Evolutionary conservation across 2,888 invertebrate species (phyloP).

Genomic region (Lepidonotus clava): DNA sequence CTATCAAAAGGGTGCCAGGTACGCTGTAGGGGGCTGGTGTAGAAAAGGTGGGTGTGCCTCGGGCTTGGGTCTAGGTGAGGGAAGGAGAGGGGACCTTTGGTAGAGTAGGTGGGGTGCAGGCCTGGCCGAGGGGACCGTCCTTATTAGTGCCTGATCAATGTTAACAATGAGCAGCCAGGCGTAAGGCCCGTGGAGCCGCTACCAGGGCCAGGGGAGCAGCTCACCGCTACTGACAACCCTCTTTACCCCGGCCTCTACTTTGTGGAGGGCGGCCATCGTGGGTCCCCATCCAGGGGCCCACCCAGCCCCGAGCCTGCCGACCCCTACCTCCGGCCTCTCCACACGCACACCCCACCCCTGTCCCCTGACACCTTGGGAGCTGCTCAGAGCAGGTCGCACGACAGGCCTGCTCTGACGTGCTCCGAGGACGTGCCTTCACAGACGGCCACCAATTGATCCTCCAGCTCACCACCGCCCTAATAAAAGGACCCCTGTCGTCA

Average conservation of each 20-base stretch:
- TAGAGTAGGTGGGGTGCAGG: not conserved
- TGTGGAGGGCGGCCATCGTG: not conserved
- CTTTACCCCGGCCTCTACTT: not conserved
- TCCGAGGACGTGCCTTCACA: constrained; percentile 18
- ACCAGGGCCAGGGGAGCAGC: not conserved
- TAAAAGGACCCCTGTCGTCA: constrained; percentile 18
- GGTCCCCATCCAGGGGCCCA: constrained; percentile 26
- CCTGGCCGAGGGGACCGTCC: not conserved
- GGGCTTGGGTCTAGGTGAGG: no score
- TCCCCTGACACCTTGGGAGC: not conserved
- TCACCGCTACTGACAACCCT: not conserved
- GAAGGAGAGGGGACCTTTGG: not conserved
- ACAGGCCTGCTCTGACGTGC: not conserved
- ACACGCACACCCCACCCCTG: not conserved
- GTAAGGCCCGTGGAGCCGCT: not conserved
- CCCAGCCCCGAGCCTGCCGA: not conserved
- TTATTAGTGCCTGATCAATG: constrained; percentile 35
- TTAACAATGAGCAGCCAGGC: constrained; percentile 5
- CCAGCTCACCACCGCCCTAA: not conserved
- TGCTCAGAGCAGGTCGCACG: not conserved
- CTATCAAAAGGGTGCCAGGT: not conserved
- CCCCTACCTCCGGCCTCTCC: not conserved
- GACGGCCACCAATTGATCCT: constrained; percentile 9
- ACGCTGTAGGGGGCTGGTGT: not conserved
- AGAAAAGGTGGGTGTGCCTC: no score